phyloP scores from a whole-genome alignment of 2,888 invertebrate genomes.

The Myathropa florea region DNA sequence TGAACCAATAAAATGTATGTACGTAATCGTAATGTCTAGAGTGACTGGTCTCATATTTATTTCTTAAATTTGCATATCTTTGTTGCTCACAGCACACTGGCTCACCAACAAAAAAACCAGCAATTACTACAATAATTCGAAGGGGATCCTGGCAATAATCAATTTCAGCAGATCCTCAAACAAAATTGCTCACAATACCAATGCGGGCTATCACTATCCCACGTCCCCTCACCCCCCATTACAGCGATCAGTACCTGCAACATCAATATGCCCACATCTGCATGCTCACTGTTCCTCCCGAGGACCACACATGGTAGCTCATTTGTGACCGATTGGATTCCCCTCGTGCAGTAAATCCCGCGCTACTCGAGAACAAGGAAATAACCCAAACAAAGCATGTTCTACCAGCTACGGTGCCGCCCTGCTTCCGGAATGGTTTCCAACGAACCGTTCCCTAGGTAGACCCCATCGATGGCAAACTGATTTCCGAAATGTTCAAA shows the following conservation, averaged over 20 bases:
- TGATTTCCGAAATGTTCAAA: slow-evolving; percentile 52
- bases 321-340: slow-evolving; percentile 20
- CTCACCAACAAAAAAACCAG: too few relatives aligned
- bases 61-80: too few relatives aligned
- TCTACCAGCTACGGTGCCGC: slow-evolving; percentile 26
- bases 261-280: slow-evolving; percentile 44
- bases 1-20: too few relatives aligned
- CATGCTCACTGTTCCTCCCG: neutral
- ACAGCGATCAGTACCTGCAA: slow-evolving; percentile 2
- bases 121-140: neutral
- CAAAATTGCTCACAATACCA: neutral
- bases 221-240: neutral
- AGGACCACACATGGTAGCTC: slow-evolving; percentile 46
- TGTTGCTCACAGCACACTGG: neutral
- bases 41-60: too few relatives aligned
- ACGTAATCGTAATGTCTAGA: too few relatives aligned
- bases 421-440: slow-evolving; percentile 54
- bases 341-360: slow-evolving; percentile 31
- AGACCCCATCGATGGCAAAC: neutral
- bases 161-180: neutral
- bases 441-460: slow-evolving; percentile 13
- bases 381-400: slow-evolving; percentile 63
- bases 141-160: neutral
- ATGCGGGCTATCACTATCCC: neutral
- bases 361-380: slow-evolving; percentile 33